phyloP scores from a whole-genome alignment of 1,140 invertebrate genomes.

The Drosophila bifasciata region DNA sequence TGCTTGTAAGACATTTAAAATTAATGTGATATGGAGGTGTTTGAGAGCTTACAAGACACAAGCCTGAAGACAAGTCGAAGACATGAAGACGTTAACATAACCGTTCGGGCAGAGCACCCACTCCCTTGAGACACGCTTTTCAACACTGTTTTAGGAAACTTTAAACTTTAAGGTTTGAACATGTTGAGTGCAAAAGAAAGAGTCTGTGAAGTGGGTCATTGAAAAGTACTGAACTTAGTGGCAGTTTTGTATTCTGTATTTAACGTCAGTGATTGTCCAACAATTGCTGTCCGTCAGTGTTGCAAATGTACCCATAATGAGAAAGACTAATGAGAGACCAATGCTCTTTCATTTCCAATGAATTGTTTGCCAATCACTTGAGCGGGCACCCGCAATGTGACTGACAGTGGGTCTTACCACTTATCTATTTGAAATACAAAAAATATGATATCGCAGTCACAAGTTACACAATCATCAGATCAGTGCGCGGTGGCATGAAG shows the following conservation, averaged over 20 bases:
- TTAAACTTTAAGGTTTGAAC: neutral
- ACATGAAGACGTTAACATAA: slow-evolving; percentile 46
- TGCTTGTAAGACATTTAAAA: slow-evolving; percentile 62
- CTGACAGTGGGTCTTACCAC: slow-evolving; percentile 18
- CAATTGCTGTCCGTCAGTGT: slow-evolving; percentile 4
- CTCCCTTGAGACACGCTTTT: slow-evolving; percentile 15
- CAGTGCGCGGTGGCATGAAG: too few relatives aligned
- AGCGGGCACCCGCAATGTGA: slow-evolving; percentile 4
- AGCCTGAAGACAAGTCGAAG: slow-evolving; percentile 40
- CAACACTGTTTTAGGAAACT: slow-evolving; percentile 20
- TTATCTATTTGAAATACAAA: slow-evolving; percentile 15
- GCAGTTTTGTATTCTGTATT: too few relatives aligned
- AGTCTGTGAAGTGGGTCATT: neutral
- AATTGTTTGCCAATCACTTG: slow-evolving; percentile 60
- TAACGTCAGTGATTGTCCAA: neutral
- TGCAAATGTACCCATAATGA: slow-evolving; percentile 10
- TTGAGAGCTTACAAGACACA: slow-evolving; percentile 43
- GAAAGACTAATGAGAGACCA: neutral
- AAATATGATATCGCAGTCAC: slow-evolving; percentile 17
- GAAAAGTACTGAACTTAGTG: too few relatives aligned
- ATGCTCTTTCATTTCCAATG: neutral
- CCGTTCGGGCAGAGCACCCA: slow-evolving; percentile 11
- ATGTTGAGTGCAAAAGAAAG: neutral
- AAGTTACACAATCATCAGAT: slow-evolving; percentile 31
- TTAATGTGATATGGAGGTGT: slow-evolving; percentile 56